These are phyloP conservation scores for Brachirus orientalis DNA, from an alignment of 2,113 vertebrate species.

Conservation along the genomic window DNA sequence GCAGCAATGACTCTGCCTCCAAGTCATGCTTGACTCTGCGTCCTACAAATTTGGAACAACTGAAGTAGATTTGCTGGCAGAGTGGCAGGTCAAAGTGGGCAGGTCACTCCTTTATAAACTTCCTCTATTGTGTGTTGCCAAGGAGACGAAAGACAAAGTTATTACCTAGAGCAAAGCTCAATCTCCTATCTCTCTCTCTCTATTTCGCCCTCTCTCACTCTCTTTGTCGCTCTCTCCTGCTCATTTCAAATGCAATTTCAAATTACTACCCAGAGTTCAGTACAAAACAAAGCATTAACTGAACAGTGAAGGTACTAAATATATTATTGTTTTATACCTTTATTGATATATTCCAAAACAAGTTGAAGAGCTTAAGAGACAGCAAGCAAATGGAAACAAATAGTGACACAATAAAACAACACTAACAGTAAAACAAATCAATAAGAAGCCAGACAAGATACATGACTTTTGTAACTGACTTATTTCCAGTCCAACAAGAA, in stretches of 20 bases:
- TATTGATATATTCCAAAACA: too few species aligned
- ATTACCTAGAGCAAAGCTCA: slow-evolving; percentile 52
- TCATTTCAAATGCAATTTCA: slow-evolving; percentile 7
- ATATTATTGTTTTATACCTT: too few species aligned
- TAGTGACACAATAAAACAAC: too few species aligned
- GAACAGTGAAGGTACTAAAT: too few species aligned
- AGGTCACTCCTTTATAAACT: slow-evolving; percentile 61
- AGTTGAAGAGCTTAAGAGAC: too few species aligned
- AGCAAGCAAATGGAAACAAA: too few species aligned
- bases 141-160: slow-evolving; percentile 49
- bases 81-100: slow-evolving; percentile 70
- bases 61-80: slow-evolving; percentile 32
- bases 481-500: slow-evolving; percentile 4
- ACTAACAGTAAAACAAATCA: neutral
- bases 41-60: slow-evolving; percentile 38
- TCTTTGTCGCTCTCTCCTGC: neutral
- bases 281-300: too few species aligned
- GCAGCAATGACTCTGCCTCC: slow-evolving; percentile 19
- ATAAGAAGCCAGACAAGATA: too few species aligned
- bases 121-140: slow-evolving; percentile 66
- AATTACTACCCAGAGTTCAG: slow-evolving; percentile 7
- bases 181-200: neutral
- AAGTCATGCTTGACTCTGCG: slow-evolving; percentile 44
- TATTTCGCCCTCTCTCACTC: neutral
- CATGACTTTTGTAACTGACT: too few species aligned